Base-by-base conservation (phyloP, 2,113 vertebrate genomes). In the Istiophorus platypterus region DNA sequence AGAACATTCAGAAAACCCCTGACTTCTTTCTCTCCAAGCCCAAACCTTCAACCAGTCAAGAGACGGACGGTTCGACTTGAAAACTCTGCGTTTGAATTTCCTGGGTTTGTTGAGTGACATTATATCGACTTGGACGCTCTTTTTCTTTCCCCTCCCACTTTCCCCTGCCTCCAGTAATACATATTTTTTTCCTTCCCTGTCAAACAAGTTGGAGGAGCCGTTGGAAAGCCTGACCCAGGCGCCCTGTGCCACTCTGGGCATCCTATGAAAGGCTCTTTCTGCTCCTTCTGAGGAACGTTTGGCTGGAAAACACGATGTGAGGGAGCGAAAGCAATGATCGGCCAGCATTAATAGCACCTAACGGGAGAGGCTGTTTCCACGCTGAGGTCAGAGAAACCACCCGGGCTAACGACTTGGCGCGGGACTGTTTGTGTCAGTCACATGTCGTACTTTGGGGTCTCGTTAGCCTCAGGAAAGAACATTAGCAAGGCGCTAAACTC, bases 151-250 rank as follows among this genome's bases (percentile, higher is more conserved):
- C 42, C 42, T 45, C 42, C 17, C 42, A 9, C 37, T 39, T 10
- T 39, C 37, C 17, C 15, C 42, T 15, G 42, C 42, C 42, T 13
- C 42, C 42, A 45, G 13, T 45, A 15, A 15, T 13, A 15, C 12
- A 45, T 45, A 45, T 6, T 45, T 63, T 78, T 69, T 81, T 42
- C 61, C 63, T 51, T 61, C 57, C 51, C 41, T 37, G 34, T 66
- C 51, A 56, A 85, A 80, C 75, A 57, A 70, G 47, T 73, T 92
- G 91, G 91, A 92, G 72, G 63, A 58, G 57, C 27, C n/a, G 13
- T 78, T 71, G 91, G 93, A 94, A 94, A 94, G 74, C 76, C 58
- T 89, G 84, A 91, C 76, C 80, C 54, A 11, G 66, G 80, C 57
- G 39, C 82, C 68, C 64, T 65, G 73, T 74, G 76, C 75, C 49